phyloP scores from a whole-genome alignment of 2,797 vertebrate species.

The Tauraco hartlaubi region DNA sequence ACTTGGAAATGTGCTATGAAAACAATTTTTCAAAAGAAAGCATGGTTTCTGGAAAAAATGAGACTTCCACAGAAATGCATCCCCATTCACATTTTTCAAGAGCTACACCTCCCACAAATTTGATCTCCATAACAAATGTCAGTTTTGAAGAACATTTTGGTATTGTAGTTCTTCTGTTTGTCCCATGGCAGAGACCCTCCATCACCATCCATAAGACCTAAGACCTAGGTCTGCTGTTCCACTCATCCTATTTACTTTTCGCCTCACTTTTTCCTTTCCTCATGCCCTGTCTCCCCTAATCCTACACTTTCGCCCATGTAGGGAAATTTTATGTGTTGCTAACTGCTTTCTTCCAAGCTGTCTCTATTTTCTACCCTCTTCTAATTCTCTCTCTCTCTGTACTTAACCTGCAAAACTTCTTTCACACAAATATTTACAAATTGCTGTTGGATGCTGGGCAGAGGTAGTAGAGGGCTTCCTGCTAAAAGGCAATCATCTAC shows the following conservation, averaged over 20 bases:
- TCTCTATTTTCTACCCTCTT: not conserved
- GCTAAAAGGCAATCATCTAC: not conserved
- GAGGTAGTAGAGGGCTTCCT: not conserved
- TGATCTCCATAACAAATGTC: rapidly evolving
- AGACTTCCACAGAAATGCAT: rapidly evolving
- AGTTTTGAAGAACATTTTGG: not conserved
- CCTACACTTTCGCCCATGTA: rapidly evolving
- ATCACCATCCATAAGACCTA: not conserved
- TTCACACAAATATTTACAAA: not conserved
- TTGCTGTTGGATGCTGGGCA: not conserved
- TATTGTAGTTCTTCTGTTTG: not conserved
- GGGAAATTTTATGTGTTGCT: not conserved
- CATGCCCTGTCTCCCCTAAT: not conserved
- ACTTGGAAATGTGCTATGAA: not conserved
- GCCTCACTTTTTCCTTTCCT: not conserved
- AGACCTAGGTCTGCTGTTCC: not conserved
- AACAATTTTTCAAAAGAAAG: not conserved
- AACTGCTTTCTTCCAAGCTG: not conserved
- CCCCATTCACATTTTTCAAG: rapidly evolving
- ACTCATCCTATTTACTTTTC: not conserved
- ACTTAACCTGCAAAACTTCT: not conserved
- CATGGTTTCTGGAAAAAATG: not conserved
- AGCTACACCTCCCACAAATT: not conserved
- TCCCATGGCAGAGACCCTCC: not conserved
- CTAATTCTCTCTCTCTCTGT: not conserved